phyloP scores from a whole-genome alignment of 2,113 vertebrate species.

The Oenanthe oenanthe region DNA sequence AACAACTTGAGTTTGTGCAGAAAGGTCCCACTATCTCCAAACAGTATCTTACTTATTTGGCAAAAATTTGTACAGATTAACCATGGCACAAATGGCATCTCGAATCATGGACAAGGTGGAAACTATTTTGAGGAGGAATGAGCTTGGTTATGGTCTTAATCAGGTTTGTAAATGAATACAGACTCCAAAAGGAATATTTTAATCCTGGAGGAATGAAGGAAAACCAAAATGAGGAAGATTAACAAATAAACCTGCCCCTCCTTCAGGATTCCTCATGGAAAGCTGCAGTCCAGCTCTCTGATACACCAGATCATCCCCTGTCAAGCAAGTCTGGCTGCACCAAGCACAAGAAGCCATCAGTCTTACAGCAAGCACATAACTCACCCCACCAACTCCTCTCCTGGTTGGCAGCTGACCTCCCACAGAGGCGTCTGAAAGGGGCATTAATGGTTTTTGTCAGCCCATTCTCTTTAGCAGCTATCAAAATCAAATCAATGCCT shows the following conservation, averaged over 20 bases:
- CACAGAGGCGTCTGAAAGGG: conserved; percentile 46
- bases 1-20: not conserved
- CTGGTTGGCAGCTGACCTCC: conserved; percentile 67
- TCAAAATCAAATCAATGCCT: conserved; percentile 71
- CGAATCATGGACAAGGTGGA: not conserved
- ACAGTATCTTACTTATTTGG: not conserved
- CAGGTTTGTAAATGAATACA: not conserved
- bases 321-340: conserved; percentile 38
- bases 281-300: not conserved
- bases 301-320: not conserved
- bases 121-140: not conserved
- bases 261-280: conserved; percentile 26
- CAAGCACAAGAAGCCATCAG: conserved; percentile 52
- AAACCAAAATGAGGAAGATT: not conserved
- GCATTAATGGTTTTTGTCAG: conserved; percentile 59
- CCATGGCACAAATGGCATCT: not conserved
- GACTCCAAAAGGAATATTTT: not conserved
- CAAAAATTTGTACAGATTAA: not conserved
- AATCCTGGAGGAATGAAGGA: not conserved
- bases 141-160: accelerated
- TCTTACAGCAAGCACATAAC: conserved; percentile 35
- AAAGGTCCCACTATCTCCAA: not conserved
- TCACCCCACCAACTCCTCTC: conserved; percentile 17
- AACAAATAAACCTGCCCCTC: not conserved
- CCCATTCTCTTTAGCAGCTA: conserved; percentile 65